A percentile compares a stretch with the other conserved stretches of the same genome.
Evolutionary conservation across 2,113 vertebrate genomes (phyloP).

Genomic region (Ochotona princeps): DNA sequence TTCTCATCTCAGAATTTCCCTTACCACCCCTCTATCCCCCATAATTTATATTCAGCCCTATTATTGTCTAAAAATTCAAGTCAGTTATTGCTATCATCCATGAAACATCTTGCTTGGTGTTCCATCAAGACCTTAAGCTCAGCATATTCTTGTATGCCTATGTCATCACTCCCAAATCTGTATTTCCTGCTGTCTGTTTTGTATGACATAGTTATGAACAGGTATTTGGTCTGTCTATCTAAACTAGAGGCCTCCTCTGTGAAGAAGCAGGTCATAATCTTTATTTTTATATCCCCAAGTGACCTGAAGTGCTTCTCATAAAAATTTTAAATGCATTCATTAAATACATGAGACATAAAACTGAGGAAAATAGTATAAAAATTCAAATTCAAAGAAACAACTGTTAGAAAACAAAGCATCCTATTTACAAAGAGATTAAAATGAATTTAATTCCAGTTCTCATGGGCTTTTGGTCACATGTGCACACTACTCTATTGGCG

Average conservation of each 20-base stretch:
- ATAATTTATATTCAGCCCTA: not conserved
- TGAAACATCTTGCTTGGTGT: not conserved
- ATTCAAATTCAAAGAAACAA: not conserved
- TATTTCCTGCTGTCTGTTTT: not conserved
- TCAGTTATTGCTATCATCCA: not conserved
- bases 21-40: not conserved
- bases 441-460: not conserved
- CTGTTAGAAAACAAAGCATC: not conserved
- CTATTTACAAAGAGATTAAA: not conserved
- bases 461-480: not conserved
- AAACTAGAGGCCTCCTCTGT: not conserved
- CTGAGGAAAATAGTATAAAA: not conserved
- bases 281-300: not conserved
- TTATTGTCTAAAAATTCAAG: not conserved
- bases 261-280: not conserved
- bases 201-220: not conserved
- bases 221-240: not conserved
- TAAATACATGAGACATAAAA: not conserved
- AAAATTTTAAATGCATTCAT: not conserved
- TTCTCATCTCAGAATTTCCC: not conserved
- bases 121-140: no score
- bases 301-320: not conserved
- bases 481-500: not conserved
- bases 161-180: not conserved
- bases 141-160: not conserved